phyloP scores from a whole-genome alignment of 2,797 vertebrate genomes.

The Protosalanx chinensis region DNA sequence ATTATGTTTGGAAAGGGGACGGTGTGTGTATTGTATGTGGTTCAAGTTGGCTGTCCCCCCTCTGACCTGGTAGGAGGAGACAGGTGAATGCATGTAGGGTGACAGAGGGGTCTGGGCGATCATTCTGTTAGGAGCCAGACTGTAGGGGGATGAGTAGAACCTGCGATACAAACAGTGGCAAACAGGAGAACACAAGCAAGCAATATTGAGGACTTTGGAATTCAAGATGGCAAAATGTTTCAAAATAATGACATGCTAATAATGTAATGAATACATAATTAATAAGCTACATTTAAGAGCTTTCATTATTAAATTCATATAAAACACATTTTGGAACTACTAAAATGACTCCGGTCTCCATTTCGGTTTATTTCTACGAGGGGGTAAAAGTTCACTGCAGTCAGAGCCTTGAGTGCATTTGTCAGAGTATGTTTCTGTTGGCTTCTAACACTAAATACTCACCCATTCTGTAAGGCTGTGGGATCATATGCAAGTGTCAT shows the following conservation, averaged over 20 bases:
- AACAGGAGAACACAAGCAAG: not conserved
- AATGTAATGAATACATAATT: too few relatives aligned
- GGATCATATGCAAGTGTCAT: conserved; percentile 94
- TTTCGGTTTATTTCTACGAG: conserved; percentile 43
- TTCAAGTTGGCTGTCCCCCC: not conserved
- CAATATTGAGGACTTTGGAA: not conserved
- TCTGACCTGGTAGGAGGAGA: conserved; percentile 89
- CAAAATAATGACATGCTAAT: not conserved
- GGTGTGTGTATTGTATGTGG: not conserved
- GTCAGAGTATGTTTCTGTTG: conserved; percentile 20
- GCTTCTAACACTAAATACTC: conserved; percentile 61
- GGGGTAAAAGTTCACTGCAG: conserved; percentile 37
- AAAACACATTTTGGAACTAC: not conserved
- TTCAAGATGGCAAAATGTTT: not conserved
- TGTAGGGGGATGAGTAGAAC: conserved; percentile 88
- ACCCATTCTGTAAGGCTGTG: conserved; percentile 92
- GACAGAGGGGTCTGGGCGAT: conserved; percentile 84
- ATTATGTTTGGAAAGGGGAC: not conserved
- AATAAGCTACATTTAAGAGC: not conserved
- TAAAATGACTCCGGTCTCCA: not conserved
- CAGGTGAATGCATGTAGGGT: conserved; percentile 87
- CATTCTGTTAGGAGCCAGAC: conserved; percentile 84
- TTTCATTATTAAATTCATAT: not conserved
- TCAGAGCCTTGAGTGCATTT: conserved; percentile 13
- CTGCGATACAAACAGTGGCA: conserved; percentile 51